Conservation (phyloP, 2,888 invertebrate genomes). For the Drepanosiphum platanoidis region DNA sequence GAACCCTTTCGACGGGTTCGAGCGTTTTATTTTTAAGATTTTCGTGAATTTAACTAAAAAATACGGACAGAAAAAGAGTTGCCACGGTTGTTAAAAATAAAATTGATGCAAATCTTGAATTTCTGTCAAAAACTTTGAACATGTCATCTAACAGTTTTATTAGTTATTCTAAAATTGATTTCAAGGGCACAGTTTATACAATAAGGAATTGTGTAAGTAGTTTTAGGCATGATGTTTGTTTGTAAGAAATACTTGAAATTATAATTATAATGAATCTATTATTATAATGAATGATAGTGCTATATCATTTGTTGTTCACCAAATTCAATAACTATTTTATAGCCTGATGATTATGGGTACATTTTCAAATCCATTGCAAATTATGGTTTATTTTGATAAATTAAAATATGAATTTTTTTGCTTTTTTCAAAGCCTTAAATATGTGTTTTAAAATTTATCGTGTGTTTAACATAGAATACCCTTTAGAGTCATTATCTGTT, state of each 20-base stretch:
- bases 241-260: constrained; percentile 17
- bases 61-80: no score
- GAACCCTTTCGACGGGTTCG: no score
- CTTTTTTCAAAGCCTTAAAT: constrained; percentile 3
- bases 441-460: constrained; percentile 15
- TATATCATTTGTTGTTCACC: background rate
- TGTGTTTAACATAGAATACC: background rate
- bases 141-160: background rate
- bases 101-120: constrained; percentile 21
- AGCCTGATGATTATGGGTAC: background rate
- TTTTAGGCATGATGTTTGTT: background rate
- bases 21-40: no score
- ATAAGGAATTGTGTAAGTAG: background rate
- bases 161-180: constrained; percentile 9
- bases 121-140: background rate
- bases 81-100: background rate
- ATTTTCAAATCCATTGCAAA: background rate
- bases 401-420: constrained; percentile 9
- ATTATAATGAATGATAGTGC: background rate
- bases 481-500: background rate
- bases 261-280: no score
- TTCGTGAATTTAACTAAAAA: no score
- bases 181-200: constrained; percentile 9
- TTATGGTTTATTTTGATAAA: constrained; percentile 5
- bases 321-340: background rate